These are phyloP conservation scores for Chiloscyllium punctatum DNA, from an alignment of 2,797 vertebrate genomes.

Conservation along the genomic window DNA sequence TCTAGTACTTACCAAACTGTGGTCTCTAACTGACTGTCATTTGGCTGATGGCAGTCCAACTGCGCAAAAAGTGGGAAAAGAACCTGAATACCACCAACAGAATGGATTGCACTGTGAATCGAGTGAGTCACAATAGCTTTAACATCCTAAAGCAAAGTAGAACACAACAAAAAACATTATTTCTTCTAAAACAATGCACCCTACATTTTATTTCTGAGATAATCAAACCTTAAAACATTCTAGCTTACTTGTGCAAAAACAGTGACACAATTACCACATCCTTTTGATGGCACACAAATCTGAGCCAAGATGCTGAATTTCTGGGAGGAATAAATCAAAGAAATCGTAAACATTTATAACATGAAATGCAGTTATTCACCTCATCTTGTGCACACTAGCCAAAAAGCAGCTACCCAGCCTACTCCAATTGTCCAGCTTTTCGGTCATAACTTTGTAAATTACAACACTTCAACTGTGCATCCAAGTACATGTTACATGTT, in stretches of 20 bases:
- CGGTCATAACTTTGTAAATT: not conserved
- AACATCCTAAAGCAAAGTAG: slow-evolving; percentile 70
- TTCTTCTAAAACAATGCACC: not conserved
- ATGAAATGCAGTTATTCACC: too few relatives aligned
- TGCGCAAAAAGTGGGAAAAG: slow-evolving; percentile 93
- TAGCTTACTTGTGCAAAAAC: not conserved
- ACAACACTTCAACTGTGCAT: not conserved
- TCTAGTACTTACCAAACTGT: slow-evolving; percentile 79
- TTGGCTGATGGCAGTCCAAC: slow-evolving; percentile 85
- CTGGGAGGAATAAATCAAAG: not conserved
- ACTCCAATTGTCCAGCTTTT: not conserved
- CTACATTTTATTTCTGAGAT: not conserved
- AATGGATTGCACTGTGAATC: slow-evolving; percentile 96
- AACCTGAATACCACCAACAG: slow-evolving; percentile 92
- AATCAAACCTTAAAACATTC: not conserved
- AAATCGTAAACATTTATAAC: not conserved
- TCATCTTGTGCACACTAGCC: not conserved
- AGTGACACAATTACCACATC: not conserved
- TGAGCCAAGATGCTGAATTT: not conserved
- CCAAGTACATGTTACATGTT: not conserved
- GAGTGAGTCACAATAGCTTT: slow-evolving; percentile 97
- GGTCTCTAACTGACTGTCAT: slow-evolving; percentile 88
- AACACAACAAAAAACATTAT: slow-evolving; percentile 41
- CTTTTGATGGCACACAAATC: not conserved
- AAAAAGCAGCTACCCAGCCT: not conserved